Percentiles rank a stretch among this genome's conserved stretches.
Conservation (phyloP, 2,888 invertebrate species). For the Cancer borealis region DNA sequence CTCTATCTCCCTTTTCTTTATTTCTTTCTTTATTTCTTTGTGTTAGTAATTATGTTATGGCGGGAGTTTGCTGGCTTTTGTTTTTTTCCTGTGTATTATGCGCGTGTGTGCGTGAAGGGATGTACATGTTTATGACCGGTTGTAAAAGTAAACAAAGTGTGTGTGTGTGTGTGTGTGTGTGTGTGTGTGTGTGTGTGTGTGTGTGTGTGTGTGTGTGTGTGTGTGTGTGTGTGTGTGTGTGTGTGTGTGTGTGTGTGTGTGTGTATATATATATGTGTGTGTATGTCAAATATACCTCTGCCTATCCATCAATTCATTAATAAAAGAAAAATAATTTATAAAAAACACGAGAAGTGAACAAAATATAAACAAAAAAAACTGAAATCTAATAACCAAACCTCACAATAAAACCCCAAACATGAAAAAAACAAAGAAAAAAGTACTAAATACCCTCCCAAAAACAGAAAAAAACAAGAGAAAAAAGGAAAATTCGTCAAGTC, state of each 20-base stretch:
- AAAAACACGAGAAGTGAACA: background rate
- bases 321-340: too few species aligned
- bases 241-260: constrained; percentile 55
- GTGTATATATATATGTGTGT: constrained; percentile 48
- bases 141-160: constrained; percentile 39
- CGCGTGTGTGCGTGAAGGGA: constrained; percentile 37
- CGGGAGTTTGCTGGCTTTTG: background rate
- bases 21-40: background rate
- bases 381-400: background rate
- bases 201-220: constrained; percentile 54
- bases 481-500: background rate
- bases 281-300: constrained; percentile 2
- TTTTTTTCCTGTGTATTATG: background rate
- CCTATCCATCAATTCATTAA: too few species aligned
- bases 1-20: background rate
- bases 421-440: background rate
- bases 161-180: constrained; percentile 53
- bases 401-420: background rate
- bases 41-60: constrained; percentile 8
- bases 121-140: background rate
- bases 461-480: background rate
- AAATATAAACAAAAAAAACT: background rate
- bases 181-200: constrained; percentile 53
- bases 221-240: constrained; percentile 55
- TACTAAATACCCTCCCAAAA: background rate